These are phyloP conservation scores for Meiosimyza decipiens DNA, from an alignment of 2,888 invertebrate genomes.

Conservation along the genomic window DNA sequence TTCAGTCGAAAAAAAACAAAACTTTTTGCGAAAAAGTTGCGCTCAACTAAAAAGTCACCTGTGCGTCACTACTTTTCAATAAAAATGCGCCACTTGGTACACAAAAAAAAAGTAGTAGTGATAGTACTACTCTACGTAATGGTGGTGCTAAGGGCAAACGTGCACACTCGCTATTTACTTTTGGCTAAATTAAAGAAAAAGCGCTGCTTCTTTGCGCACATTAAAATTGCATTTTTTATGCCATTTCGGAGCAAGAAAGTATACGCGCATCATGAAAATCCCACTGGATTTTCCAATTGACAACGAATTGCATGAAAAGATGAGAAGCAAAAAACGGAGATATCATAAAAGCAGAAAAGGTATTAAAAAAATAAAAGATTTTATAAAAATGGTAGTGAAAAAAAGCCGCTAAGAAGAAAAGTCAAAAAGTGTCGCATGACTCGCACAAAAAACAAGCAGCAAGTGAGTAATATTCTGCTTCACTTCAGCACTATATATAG, in stretches of 20 bases:
- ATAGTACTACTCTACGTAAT: background rate
- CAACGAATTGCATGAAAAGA: background rate
- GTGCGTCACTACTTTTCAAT: constrained; percentile 5
- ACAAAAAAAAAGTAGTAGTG: background rate
- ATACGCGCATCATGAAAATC: constrained; percentile 5
- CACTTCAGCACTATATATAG: too few species aligned
- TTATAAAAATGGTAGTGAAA: background rate
- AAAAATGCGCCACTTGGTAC: background rate
- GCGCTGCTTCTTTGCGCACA: constrained; percentile 21
- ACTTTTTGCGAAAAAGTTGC: background rate
- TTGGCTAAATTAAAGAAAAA: constrained; percentile 20
- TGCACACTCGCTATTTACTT: background rate
- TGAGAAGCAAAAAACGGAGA: background rate
- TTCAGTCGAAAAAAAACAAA: background rate
- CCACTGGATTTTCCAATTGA: constrained; percentile 20
- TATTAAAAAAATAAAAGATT: background rate
- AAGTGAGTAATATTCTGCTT: too few species aligned
- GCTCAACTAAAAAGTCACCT: background rate
- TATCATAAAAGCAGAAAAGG: background rate
- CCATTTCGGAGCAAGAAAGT: background rate
- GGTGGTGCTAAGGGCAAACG: background rate
- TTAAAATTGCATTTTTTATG: constrained; percentile 28
- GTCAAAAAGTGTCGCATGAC: too few species aligned
- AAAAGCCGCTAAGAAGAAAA: background rate
- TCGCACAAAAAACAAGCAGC: background rate